A percentile compares a stretch with the other conserved stretches of the same genome.
Conservation (phyloP, 1,140 invertebrate species). For the Drosophila tropicalis region DNA sequence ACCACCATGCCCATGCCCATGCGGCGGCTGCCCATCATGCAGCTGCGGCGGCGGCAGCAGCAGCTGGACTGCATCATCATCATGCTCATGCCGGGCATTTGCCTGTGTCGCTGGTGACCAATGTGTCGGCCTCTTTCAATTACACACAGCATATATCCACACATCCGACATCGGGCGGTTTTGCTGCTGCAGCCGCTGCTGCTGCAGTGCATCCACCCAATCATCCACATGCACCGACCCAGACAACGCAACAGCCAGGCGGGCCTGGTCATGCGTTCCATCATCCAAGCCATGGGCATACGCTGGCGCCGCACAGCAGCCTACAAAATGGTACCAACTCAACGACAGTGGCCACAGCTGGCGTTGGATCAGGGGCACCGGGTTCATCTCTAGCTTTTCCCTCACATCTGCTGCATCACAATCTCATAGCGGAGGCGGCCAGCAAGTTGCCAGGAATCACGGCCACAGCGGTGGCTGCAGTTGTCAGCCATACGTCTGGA, state of each 20-base stretch:
- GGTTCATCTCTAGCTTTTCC: slow-evolving; percentile 84
- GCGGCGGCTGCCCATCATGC: slow-evolving; percentile 71
- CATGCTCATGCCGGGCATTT: slow-evolving; percentile 61
- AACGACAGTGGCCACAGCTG: slow-evolving; percentile 33
- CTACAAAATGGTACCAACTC: slow-evolving; percentile 63
- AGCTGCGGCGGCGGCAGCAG: slow-evolving; percentile 60
- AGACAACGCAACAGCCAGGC: slow-evolving; percentile 51
- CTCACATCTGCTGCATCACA: slow-evolving; percentile 85
- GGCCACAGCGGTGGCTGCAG: slow-evolving; percentile 65
- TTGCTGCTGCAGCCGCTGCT: slow-evolving; percentile 31
- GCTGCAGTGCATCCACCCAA: slow-evolving; percentile 34
- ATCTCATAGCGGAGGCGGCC: slow-evolving; percentile 78
- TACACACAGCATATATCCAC: slow-evolving; percentile 83
- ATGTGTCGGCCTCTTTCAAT: slow-evolving; percentile 81
- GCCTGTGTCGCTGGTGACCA: slow-evolving; percentile 78
- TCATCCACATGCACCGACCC: slow-evolving; percentile 58
- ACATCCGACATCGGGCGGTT: slow-evolving; percentile 50
- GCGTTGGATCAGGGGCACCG: slow-evolving; percentile 24
- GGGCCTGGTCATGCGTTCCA: slow-evolving; percentile 54
- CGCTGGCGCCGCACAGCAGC: slow-evolving; percentile 43
- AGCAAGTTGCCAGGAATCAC: slow-evolving; percentile 75
- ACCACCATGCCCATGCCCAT: slow-evolving; percentile 70
- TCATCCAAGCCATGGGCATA: slow-evolving; percentile 59
- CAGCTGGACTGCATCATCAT: slow-evolving; percentile 69
- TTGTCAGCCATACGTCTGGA: slow-evolving; percentile 56